Evolutionary conservation across 2,888 invertebrate species (phyloP), one percentile per base, ranked within the genome.

Genomic region (Drosophila vallismaia): DNA sequence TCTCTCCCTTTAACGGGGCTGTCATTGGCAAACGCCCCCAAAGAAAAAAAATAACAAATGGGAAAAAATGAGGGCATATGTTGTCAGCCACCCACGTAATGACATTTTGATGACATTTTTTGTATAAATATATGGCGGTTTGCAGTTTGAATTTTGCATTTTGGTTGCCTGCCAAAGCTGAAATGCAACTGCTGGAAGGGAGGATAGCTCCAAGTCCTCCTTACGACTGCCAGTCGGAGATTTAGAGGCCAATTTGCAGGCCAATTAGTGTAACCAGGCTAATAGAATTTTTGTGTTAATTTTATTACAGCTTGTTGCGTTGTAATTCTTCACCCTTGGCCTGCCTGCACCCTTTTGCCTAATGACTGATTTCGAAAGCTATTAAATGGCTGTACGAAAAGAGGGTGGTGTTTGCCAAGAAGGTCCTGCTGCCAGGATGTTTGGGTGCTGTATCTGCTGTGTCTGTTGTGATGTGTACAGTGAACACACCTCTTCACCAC

Each of bases 71-170:
- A 6, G 60, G 53, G 49, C 64, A 62, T 53, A 72, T 72, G 72
- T 52, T 50, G 63, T 66, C 33, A 4, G 40, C 49, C 51, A 53
- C 59, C 68, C 68, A 58, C 67, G 53, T 88, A 82, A 82, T 79
- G 88, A 67, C 69, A 83, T 82, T 82, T 76, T 88, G 88, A 82
- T 88, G 88, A 73, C 77, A 86, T 62, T 60, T 84, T 74, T 74
- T 60, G 44, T 67, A 55, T 55, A 46, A 28, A 28, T 42, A 50
- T 55, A 45, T 46, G 44, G 19, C 6, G 36, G 36, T 5, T 51
- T 19, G 12, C 52, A 48, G 0, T 28, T 28, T 28, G 28, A 4
- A 28, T 28, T 28, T 28, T 28, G 5, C 9, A 6, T 12, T 67
- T 67, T 56, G 55, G 55, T 40, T 4, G 9, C 44, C 8, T 42